Base-by-base conservation (phyloP, 2,113 vertebrate species). In the Thymallus thymallus region DNA sequence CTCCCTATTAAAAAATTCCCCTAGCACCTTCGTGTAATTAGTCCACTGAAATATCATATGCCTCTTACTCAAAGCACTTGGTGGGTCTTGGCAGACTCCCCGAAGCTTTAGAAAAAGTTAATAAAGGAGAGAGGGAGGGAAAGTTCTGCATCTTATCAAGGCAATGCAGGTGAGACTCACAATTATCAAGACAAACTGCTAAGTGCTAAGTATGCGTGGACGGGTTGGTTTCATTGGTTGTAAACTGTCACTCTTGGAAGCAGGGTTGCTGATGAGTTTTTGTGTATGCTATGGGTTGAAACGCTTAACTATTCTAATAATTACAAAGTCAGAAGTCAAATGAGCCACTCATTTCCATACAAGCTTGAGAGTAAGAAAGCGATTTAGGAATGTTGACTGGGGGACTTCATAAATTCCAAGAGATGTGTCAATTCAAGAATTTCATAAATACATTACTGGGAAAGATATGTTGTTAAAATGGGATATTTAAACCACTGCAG, bases 21-120 rank as follows among this genome's bases (percentile, higher is more conserved):
- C 6, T 22, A 58, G 68, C 67, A 74, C 74, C 70, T 78, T 66
- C 41, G 68, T 71, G 35, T 55, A 80, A 74, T 77, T 80, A 82
- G 75, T 74, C 58, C 69, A 64, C 64, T 45, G 58, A 75, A 82
- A 78, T 45, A 80, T 84, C 46, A 79, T 48, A 77, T 51, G 48
- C 66, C 69, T 84, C 69, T 77, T 83, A 82, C 84, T 84, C 73
- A 85, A 83, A 83, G 45, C 78, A 61, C 74, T 75, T 60, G 1
- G 5, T 65, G 63, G 67, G 20, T 66, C 61, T 72, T 69, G 45
- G 72, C 71, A 41, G 13, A n/a, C 51, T 78, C 73, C 67, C 67
- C 16, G 65, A 73, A 67, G 73, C 67, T 58, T 64, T 66, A 69
- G 70, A 32, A 67, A 76, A 72, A 78, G 73, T 76, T 72, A 79